These are phyloP conservation scores for Baronia brevicornis DNA, from an alignment of 2,888 invertebrate species.

Conservation along the genomic window DNA sequence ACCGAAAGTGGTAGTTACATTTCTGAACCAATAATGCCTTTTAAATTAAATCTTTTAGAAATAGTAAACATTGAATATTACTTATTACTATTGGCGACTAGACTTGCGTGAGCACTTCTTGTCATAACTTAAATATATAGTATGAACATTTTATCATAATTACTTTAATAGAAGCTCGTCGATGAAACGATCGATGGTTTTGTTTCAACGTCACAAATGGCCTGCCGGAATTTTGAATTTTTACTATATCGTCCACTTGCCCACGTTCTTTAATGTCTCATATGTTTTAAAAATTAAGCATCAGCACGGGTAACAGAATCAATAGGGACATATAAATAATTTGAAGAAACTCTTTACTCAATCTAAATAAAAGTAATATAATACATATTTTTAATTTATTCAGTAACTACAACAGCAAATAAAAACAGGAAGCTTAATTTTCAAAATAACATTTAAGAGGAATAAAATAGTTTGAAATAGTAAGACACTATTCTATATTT, in stretches of 20 bases:
- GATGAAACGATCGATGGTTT: conserved; percentile 18
- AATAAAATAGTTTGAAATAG: no score
- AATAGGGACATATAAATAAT: background rate
- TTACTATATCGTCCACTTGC: conserved; percentile 7
- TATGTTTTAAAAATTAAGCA: background rate
- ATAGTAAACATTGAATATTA: background rate
- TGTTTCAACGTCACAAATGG: conserved; percentile 16
- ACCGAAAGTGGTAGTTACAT: no score
- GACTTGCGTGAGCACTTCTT: conserved; percentile 8
- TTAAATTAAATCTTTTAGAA: background rate
- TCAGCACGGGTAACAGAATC: background rate
- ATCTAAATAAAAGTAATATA: no score
- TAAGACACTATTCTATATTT: no score
- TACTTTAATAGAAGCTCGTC: conserved; percentile 14
- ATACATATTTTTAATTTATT: no score
- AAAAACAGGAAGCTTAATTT: no score
- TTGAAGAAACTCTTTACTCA: no score
- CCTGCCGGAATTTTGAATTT: conserved; percentile 17
- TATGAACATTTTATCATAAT: conserved; percentile 15
- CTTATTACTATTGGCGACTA: conserved; percentile 7
- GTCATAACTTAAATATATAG: conserved; percentile 10
- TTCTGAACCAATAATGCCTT: no score
- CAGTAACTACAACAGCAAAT: no score
- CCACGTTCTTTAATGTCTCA: background rate
- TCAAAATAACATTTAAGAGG: no score